Evolutionary conservation across 1,140 invertebrate species (phyloP).

Genomic region (Brachionus rotundiformis): DNA sequence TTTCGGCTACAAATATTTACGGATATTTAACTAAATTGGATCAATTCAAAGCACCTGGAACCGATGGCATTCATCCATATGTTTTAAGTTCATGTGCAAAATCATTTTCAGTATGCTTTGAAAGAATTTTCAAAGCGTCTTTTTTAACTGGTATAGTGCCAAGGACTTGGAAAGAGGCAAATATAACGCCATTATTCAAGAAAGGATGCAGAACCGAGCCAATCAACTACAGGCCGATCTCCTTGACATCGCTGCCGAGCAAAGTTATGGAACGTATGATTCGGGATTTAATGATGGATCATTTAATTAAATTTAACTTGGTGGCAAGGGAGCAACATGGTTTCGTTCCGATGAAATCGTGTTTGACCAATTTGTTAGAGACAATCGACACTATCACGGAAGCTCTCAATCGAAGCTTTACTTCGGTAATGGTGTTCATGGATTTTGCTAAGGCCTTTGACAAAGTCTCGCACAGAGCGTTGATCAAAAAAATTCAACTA

Average conservation of each 20-base stretch:
- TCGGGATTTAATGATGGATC: background rate
- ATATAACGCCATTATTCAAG: constrained; percentile 51
- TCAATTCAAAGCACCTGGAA: too few relatives aligned
- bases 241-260: constrained; percentile 26
- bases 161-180: constrained; percentile 40
- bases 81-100: too few relatives aligned
- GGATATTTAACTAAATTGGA: too few relatives aligned
- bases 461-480: background rate
- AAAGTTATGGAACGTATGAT: constrained; percentile 22
- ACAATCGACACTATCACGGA: background rate
- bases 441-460: background rate
- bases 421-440: background rate
- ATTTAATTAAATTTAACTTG: constrained; percentile 16
- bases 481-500: background rate
- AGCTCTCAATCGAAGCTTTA: background rate
- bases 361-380: background rate
- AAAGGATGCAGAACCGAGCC: constrained; percentile 17
- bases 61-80: too few relatives aligned
- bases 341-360: background rate
- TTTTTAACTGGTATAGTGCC: constrained; percentile 19
- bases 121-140: background rate
- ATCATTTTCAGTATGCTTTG: background rate
- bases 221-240: constrained; percentile 51
- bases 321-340: constrained; percentile 18
- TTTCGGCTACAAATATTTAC: too few relatives aligned